A percentile compares a stretch with the other conserved stretches of the same genome.
Conservation (phyloP, 2,888 invertebrate species). For the Keiferia lycopersicella region DNA sequence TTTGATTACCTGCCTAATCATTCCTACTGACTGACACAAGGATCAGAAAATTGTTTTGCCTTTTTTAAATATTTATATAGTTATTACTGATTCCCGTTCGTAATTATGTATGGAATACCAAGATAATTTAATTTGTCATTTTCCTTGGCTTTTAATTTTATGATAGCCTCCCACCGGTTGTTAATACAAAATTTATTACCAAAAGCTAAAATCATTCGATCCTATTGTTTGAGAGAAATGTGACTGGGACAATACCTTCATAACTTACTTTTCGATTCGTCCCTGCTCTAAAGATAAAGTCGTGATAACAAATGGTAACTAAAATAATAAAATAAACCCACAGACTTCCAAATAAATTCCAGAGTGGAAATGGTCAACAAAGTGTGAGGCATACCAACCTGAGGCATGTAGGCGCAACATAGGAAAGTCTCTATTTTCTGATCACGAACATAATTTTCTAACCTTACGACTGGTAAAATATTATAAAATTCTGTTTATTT, state of each 20-base stretch:
- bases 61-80: no score
- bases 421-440: no score
- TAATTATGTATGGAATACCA: no score
- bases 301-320: constrained; percentile 81
- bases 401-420: no score
- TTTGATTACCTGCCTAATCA: no score
- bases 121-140: not conserved
- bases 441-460: no score
- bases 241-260: constrained; percentile 75
- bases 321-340: constrained; percentile 77
- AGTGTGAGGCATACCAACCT: no score
- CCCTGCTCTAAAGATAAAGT: constrained; percentile 77
- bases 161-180: constrained; percentile 40
- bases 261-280: constrained; percentile 78
- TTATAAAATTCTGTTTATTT: no score
- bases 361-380: not conserved
- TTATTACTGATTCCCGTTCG: no score
- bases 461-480: no score
- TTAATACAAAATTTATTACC: constrained; percentile 74
- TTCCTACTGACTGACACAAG: no score
- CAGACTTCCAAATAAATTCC: not conserved
- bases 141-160: constrained; percentile 20
- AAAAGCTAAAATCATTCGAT: constrained; percentile 68
- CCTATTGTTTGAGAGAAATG: constrained; percentile 74
- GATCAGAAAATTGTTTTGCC: no score